Percentiles rank a stretch among this genome's conserved stretches.
These are phyloP conservation scores for Heterohyrax brucei DNA, from an alignment of 2,797 vertebrate genomes.

Conservation along the genomic window DNA sequence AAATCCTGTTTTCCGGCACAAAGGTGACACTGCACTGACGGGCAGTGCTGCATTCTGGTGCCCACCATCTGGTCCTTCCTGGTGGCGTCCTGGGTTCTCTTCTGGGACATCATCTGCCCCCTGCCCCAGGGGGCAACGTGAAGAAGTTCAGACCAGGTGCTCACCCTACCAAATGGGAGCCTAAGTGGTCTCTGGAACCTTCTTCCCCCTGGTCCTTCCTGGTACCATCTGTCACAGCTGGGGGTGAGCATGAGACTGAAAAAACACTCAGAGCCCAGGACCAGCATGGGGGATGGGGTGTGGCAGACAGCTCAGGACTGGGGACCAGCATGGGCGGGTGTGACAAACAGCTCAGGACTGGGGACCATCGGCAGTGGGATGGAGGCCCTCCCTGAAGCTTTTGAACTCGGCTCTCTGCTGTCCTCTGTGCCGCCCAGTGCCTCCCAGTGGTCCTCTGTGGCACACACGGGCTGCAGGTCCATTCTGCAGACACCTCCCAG, in stretches of 20 bases:
- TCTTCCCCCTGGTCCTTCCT: neutral
- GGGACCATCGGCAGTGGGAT: neutral
- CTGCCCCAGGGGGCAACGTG: accelerated
- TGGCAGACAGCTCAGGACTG: no score
- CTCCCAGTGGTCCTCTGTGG: neutral
- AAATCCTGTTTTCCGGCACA: neutral
- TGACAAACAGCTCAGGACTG: no score
- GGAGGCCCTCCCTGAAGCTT: neutral
- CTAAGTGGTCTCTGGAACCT: neutral
- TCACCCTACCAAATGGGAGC: neutral
- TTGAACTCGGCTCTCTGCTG: neutral
- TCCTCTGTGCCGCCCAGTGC: accelerated
- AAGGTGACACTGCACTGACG: neutral
- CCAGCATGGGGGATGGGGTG: neutral
- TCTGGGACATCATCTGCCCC: neutral
- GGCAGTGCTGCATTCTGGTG: neutral
- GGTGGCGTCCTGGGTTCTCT: no score
- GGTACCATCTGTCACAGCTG: neutral
- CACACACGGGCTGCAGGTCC: neutral
- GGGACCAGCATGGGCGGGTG: no score
- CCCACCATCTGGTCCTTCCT: neutral
- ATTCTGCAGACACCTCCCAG: neutral
- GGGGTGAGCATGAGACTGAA: neutral
- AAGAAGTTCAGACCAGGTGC: neutral
- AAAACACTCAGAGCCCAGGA: neutral